These are phyloP conservation scores for Anser cygnoides DNA, from an alignment of 2,113 vertebrate species.

Conservation along the genomic window DNA sequence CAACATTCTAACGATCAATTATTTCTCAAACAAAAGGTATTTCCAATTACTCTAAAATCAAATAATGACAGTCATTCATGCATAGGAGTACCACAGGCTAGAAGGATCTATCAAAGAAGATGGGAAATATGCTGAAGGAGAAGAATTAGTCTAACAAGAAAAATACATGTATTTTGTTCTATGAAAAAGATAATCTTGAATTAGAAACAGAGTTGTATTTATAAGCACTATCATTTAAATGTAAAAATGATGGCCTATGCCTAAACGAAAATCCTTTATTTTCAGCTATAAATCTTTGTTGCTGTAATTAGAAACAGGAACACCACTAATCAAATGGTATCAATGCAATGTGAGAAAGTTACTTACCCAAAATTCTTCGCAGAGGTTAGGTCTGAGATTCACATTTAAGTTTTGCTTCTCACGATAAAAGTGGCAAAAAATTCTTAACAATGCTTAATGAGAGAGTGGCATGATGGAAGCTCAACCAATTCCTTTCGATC, in stretches of 20 bases:
- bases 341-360: not conserved
- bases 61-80: not conserved
- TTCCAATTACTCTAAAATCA: not conserved
- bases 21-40: not conserved
- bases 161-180: not conserved
- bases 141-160: not conserved
- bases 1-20: not conserved
- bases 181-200: not conserved
- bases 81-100: not conserved
- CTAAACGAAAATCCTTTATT: not conserved
- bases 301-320: not conserved
- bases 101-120: not conserved
- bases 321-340: not conserved
- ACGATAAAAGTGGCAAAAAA: constrained; percentile 25
- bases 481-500: not conserved
- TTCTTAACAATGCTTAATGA: not conserved
- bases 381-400: constrained; percentile 15
- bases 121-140: not conserved
- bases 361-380: constrained; percentile 14
- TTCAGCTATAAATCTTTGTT: not conserved
- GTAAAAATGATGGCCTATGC: not conserved
- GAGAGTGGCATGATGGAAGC: constrained; percentile 1
- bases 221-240: not conserved
- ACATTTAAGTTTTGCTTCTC: constrained; percentile 37
- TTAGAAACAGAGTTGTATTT: not conserved